Percentiles rank a stretch among this genome's conserved stretches.
These are phyloP conservation scores for Aldabrachelys gigantea DNA, from an alignment of 2,113 vertebrate species.

Conservation along the genomic window DNA sequence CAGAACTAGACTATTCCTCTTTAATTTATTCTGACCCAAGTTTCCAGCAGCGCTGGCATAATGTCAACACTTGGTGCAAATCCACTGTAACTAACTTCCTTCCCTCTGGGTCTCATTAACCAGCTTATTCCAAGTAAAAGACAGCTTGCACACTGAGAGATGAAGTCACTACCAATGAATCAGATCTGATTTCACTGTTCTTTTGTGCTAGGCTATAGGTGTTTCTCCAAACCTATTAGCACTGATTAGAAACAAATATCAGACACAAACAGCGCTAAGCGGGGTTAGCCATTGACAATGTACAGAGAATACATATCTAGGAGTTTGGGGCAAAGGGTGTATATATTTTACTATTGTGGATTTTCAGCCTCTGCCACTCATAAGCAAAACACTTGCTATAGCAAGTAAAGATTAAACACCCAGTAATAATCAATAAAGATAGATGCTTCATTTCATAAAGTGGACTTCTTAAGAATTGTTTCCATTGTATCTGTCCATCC, in stretches of 20 bases:
- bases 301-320: background rate
- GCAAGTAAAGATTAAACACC: conserved; percentile 6
- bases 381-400: background rate
- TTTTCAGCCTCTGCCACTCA: background rate
- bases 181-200: background rate
- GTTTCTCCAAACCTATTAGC: conserved; percentile 60
- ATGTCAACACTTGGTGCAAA: background rate
- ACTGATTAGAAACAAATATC: conserved; percentile 40
- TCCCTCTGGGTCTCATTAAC: background rate
- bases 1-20: background rate
- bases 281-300: conserved; percentile 42
- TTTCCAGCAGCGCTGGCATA: background rate
- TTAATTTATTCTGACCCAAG: background rate
- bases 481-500: background rate
- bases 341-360: background rate
- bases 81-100: background rate
- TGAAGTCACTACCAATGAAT: background rate
- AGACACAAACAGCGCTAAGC: conserved; percentile 39
- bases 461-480: background rate
- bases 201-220: conserved; percentile 29
- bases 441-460: background rate
- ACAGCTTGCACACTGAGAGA: background rate
- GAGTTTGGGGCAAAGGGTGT: background rate
- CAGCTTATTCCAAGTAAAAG: background rate
- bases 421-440: background rate